phyloP scores from a whole-genome alignment of 2,113 vertebrate species.

The Thomomys bottae region DNA sequence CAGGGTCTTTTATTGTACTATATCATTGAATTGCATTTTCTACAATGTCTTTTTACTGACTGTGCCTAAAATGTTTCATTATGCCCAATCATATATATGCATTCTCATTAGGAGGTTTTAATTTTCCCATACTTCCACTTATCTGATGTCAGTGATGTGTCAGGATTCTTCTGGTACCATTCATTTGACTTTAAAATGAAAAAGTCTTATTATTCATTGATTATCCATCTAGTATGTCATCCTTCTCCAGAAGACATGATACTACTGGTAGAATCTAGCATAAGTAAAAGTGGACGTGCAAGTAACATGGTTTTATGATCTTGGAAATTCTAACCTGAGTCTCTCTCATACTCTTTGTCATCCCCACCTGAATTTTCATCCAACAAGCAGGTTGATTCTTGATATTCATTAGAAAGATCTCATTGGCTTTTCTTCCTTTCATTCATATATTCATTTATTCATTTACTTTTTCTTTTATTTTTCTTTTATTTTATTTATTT shows the following conservation, averaged over 20 bases:
- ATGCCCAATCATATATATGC: constrained; percentile 55
- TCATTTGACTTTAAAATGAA: constrained; percentile 29
- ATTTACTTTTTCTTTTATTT: background rate
- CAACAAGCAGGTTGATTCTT: background rate
- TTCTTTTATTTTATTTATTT: too few relatives aligned
- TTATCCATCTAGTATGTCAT: background rate
- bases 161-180: background rate
- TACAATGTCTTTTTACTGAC: constrained; percentile 73
- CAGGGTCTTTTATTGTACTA: constrained; percentile 54
- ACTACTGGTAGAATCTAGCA: background rate
- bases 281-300: background rate
- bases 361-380: background rate
- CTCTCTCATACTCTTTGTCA: background rate
- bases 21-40: constrained; percentile 67
- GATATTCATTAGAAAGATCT: background rate
- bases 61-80: constrained; percentile 72
- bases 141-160: background rate
- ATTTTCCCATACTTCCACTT: constrained; percentile 29
- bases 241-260: background rate
- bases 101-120: constrained; percentile 65
- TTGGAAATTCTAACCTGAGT: background rate
- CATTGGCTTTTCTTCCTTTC: background rate
- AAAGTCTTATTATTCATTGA: constrained; percentile 19
- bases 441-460: background rate
- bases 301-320: background rate